Evolutionary conservation across 2,797 vertebrate genomes (phyloP), one percentile per base, ranked within the genome.

Genomic region (Ammospiza maritima): DNA sequence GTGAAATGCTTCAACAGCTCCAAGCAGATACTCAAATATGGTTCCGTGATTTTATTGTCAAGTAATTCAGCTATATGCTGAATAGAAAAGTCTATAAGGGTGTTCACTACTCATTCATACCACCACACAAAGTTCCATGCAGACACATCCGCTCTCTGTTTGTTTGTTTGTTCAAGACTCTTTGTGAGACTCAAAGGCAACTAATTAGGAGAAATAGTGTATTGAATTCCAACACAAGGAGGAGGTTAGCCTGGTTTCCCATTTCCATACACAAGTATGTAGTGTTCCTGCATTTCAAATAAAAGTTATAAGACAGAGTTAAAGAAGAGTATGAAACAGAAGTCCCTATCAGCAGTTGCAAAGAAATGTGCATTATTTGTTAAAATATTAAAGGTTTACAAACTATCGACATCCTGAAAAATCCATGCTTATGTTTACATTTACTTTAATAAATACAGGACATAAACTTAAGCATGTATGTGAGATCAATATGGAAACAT

Each of bases 101-200:
- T 85, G 38, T 40, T 92, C 72, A 70, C 73, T 82, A 12, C 29
- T 86, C 73, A 81, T 69, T 91, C 57, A 53, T 66, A 80, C 50
- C 71, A 66, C 32, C 44, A 76, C 4, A 6, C 32, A 69, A 77
- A 95, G 77, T 91, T 79, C 76, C 48, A 71, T 2, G 23, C 80
- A 82, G 67, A 76, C 42, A 85, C 74, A 87, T 90, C 74, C 19
- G 1, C 77, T 88, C 81, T 84, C 79, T 84, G 88, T 94, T 96
- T 94, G 62, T 93, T 95, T 93, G 74, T 83, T 95, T 93, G 74
- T 83, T 89, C 79, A 91, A 88, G 80, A 76, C 42, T 69, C 88
- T 88, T 42, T 87, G 48, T 81, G 69, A 89, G 64, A 85, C 57
- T 90, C 74, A 95, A 93, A 95, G 86, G 83, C 64, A 93, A 76